These are phyloP conservation scores for Acrocephalus scirpaceus DNA, from an alignment of 2,797 vertebrate genomes.

Conservation along the genomic window DNA sequence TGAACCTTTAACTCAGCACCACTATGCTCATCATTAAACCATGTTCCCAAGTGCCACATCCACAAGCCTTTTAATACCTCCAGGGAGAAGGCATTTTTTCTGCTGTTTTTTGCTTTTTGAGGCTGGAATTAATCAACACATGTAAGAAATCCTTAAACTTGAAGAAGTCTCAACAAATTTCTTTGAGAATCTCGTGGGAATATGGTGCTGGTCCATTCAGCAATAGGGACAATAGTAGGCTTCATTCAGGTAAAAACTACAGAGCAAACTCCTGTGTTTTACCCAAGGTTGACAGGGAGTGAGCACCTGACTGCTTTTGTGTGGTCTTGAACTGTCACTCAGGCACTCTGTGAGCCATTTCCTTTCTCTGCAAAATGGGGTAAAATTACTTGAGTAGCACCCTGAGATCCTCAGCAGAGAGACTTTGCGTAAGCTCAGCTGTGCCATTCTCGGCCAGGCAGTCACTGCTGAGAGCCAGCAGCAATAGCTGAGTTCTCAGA, in stretches of 20 bases:
- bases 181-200: not conserved
- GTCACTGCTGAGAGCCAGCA: not conserved
- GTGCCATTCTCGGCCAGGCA: fast-evolving
- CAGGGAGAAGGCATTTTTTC: not conserved
- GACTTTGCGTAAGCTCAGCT: not conserved
- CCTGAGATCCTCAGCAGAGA: not conserved
- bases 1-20: not conserved
- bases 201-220: not conserved
- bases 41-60: not conserved
- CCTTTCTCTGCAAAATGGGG: not conserved
- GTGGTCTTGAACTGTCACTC: not conserved
- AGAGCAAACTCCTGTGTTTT: not conserved
- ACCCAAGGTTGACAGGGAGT: not conserved
- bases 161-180: not conserved
- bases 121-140: not conserved
- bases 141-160: not conserved
- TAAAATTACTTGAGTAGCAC: not conserved
- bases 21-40: not conserved
- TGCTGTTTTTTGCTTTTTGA: not conserved
- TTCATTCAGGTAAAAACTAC: not conserved
- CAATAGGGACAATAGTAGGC: not conserved
- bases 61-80: not conserved
- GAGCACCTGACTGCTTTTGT: not conserved
- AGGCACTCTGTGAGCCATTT: not conserved
- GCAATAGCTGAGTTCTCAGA: not conserved